Percentiles rank a stretch among this genome's conserved stretches.
Evolutionary conservation across 2,113 vertebrate genomes (phyloP).

Genomic region (Rana temporaria): DNA sequence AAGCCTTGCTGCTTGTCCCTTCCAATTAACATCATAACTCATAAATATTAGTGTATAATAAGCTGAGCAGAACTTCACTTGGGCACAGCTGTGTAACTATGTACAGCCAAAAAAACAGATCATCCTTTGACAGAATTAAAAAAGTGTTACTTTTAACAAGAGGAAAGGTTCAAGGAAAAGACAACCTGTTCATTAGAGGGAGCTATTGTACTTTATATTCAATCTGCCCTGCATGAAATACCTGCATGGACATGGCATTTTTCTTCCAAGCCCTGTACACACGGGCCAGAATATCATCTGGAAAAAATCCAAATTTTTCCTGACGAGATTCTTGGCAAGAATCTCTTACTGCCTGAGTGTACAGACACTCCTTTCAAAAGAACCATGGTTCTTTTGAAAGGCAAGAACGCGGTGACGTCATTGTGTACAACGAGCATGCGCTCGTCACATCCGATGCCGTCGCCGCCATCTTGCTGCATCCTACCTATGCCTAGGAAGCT

Average conservation of each 20-base stretch:
- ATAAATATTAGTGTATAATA: conserved; percentile 51
- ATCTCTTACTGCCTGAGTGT: no score
- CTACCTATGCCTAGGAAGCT: no score
- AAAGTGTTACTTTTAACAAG: neutral
- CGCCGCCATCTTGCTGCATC: no score
- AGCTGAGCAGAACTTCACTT: conserved; percentile 15
- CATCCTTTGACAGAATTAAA: neutral
- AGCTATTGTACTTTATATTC: neutral
- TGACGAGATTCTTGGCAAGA: no score
- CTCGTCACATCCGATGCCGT: no score
- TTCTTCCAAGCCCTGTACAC: no score
- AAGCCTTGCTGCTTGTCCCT: conserved; percentile 43
- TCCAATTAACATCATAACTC: conserved; percentile 53
- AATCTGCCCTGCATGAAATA: neutral
- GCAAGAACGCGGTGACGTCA: no score
- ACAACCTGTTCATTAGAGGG: neutral
- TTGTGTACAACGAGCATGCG: no score
- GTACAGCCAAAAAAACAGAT: conserved; percentile 1
- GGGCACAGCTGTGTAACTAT: conserved; percentile 33
- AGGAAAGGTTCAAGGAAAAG: neutral
- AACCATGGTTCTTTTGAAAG: no score
- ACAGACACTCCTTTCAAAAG: no score
- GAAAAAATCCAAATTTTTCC: no score
- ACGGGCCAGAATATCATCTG: no score
- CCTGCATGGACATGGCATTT: neutral